phyloP scores from a whole-genome alignment of 2,113 vertebrate species.

The Microcebus griseorufus region DNA sequence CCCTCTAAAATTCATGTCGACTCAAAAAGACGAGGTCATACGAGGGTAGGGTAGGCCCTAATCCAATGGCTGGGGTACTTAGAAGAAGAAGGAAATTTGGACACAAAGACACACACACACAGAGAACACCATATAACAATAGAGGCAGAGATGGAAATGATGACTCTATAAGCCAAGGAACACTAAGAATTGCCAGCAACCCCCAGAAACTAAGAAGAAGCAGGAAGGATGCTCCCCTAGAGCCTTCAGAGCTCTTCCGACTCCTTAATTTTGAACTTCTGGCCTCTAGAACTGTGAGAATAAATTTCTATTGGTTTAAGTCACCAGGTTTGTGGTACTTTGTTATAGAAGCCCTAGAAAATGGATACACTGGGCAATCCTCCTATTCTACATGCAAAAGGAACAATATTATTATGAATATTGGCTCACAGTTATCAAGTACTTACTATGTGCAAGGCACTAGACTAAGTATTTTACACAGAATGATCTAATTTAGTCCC shows the following conservation, averaged over 20 bases:
- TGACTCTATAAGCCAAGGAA: neutral
- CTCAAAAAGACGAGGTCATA: neutral
- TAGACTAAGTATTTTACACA: neutral
- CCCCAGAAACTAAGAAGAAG: neutral
- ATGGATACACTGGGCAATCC: neutral
- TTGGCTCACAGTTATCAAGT: neutral
- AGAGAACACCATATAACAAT: neutral
- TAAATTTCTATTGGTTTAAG: constrained; percentile 18
- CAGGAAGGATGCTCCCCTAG: neutral
- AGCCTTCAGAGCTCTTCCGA: neutral
- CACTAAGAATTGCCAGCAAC: neutral
- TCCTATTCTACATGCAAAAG: constrained; percentile 11
- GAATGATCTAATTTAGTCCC: constrained; percentile 25
- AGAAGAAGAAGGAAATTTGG: neutral
- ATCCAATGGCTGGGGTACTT: neutral
- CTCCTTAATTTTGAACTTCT: neutral
- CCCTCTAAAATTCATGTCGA: neutral
- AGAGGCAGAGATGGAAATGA: neutral
- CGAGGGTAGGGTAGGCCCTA: neutral
- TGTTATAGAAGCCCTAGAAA: neutral
- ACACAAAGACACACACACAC: neutral
- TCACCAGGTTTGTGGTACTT: neutral
- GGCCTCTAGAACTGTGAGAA: neutral
- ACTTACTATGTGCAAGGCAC: neutral
- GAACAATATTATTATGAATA: neutral